These are phyloP conservation scores for Nycticebus coucang DNA, from an alignment of 2,113 vertebrate species.

Conservation along the genomic window DNA sequence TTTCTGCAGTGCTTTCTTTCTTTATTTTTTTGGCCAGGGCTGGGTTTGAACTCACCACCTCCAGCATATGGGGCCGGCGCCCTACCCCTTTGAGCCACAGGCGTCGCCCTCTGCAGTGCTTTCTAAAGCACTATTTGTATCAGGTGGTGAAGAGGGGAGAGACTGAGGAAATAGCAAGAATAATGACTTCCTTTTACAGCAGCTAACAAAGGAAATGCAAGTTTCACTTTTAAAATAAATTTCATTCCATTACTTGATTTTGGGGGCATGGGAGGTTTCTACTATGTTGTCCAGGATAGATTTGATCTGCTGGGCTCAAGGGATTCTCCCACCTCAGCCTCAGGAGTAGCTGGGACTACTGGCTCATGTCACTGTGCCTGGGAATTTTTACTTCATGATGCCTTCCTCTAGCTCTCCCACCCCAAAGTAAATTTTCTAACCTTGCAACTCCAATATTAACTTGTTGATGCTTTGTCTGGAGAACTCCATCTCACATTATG, in stretches of 20 bases:
- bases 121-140: conserved; percentile 39
- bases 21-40: too few species aligned
- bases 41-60: too few species aligned
- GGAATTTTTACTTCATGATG: not conserved
- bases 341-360: not conserved
- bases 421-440: not conserved
- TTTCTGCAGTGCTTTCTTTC: not conserved
- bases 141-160: not conserved
- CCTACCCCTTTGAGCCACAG: too few species aligned
- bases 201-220: conserved; percentile 22
- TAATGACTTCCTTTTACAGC: not conserved
- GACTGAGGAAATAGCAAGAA: not conserved
- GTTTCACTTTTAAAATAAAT: not conserved
- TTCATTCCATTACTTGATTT: not conserved
- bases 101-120: not conserved
- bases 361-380: not conserved
- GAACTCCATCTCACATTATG: too few species aligned
- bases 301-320: not conserved
- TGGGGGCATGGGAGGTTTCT: not conserved
- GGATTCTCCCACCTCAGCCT: not conserved
- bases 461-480: not conserved
- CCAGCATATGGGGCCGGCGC: too few species aligned
- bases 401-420: not conserved
- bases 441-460: not conserved
- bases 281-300: not conserved